These are phyloP conservation scores for Eurytoma adleriae DNA, from an alignment of 2,888 invertebrate species.

Conservation along the genomic window DNA sequence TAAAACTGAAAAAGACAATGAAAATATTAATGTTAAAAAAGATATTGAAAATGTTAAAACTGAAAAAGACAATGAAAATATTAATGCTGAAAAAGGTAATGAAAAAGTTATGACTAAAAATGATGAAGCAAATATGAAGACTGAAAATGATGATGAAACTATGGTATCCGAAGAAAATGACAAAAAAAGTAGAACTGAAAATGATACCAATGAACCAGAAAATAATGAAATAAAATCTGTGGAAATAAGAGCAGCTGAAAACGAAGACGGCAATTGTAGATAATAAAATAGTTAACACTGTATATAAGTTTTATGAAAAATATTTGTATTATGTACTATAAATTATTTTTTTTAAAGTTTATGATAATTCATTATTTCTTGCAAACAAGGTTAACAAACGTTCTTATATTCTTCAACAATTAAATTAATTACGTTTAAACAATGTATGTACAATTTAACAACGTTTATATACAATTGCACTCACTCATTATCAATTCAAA, in stretches of 20 bases:
- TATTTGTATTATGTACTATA: slow-evolving; percentile 33
- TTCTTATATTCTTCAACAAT: no score
- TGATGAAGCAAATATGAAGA: slow-evolving; percentile 34
- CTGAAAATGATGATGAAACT: slow-evolving; percentile 2
- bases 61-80: not conserved
- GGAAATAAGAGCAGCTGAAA: not conserved
- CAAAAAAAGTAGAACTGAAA: not conserved
- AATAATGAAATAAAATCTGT: not conserved
- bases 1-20: not conserved
- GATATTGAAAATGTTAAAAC: not conserved
- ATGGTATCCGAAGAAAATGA: not conserved
- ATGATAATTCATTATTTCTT: no score
- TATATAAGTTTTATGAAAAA: slow-evolving; percentile 3
- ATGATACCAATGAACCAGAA: not conserved
- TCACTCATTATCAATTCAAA: slow-evolving; percentile 29
- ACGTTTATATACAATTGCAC: slow-evolving; percentile 39
- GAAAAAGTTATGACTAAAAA: slow-evolving; percentile 54
- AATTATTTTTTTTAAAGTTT: slow-evolving; percentile 43
- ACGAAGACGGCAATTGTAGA: not conserved
- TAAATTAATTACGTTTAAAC: slow-evolving; percentile 37
- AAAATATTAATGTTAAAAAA: not conserved
- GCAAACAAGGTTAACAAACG: no score
- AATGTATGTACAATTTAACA: slow-evolving; percentile 50
- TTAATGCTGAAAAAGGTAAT: not conserved
- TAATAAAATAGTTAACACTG: slow-evolving; percentile 12